A percentile compares a stretch with the other conserved stretches of the same genome.
These are phyloP conservation scores for Sapajus apella DNA, from an alignment of 2,113 vertebrate genomes.

Conservation along the genomic window DNA sequence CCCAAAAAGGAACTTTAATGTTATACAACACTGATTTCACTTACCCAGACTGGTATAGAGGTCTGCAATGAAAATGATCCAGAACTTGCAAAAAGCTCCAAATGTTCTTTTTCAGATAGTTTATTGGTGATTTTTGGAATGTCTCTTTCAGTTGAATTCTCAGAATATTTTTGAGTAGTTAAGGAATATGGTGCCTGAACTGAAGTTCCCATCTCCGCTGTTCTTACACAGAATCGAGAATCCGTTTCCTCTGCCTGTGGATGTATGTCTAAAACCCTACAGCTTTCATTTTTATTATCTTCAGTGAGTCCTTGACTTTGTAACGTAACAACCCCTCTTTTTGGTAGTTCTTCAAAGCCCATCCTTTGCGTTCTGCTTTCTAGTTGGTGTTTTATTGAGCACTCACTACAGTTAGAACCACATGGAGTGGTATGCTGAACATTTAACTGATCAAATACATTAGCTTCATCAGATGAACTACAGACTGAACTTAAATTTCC, in stretches of 20 bases:
- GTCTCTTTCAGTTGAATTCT: background rate
- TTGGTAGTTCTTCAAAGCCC: slow-evolving; percentile 59
- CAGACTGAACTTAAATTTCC: slow-evolving; percentile 71
- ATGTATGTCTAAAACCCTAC: background rate
- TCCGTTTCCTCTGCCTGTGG: background rate
- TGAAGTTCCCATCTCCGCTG: slow-evolving; percentile 39
- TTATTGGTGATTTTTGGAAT: slow-evolving; percentile 31
- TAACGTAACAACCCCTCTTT: background rate
- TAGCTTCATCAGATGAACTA: slow-evolving; percentile 56
- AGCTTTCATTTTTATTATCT: background rate
- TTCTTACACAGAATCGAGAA: background rate
- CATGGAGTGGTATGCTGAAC: slow-evolving; percentile 60
- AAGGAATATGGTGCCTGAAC: background rate
- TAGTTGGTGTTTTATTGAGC: background rate
- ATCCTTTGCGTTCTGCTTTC: slow-evolving; percentile 14
- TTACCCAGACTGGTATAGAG: slow-evolving; percentile 83
- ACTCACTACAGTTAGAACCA: slow-evolving; percentile 55
- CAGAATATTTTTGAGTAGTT: background rate
- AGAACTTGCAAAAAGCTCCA: slow-evolving; percentile 38
- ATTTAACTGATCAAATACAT: slow-evolving; percentile 76
- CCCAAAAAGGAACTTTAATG: background rate
- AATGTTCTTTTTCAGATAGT: background rate
- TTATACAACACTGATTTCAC: slow-evolving; percentile 33
- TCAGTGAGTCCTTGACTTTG: slow-evolving; percentile 48
- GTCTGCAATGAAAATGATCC: slow-evolving; percentile 40